Evolutionary conservation across 92 coral and sea anemone species (phyloP).

Genomic region (Zoanthus gigantus): DNA sequence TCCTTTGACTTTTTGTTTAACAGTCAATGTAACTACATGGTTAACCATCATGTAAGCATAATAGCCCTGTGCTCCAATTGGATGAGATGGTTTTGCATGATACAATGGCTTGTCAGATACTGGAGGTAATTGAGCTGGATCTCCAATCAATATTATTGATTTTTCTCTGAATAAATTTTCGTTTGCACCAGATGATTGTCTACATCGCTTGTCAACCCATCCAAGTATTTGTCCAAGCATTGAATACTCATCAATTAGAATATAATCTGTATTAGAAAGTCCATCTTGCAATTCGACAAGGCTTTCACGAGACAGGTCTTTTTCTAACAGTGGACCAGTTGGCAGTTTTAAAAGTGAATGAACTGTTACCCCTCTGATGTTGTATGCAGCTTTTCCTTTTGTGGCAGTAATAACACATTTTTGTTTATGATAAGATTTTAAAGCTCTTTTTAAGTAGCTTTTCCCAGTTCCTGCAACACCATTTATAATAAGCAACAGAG

Average conservation of each 20-base stretch:
- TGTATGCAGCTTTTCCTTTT: too few species aligned
- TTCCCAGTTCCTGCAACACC: too few species aligned
- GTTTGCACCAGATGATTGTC: conserved; percentile 62
- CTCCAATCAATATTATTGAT: conserved; percentile 17
- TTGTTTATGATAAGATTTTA: too few species aligned
- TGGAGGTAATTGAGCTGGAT: conserved; percentile 52
- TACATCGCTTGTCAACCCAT: conserved; percentile 59
- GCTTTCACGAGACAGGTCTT: conserved; percentile 56
- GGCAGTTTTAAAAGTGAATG: too few species aligned
- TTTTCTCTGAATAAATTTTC: conserved; percentile 59
- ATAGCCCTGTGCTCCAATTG: conserved; percentile 56
- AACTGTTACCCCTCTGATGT: too few species aligned
- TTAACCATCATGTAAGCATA: conserved; percentile 60
- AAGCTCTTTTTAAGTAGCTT: too few species aligned
- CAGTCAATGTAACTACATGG: conserved; percentile 56
- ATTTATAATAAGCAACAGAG: too few species aligned
- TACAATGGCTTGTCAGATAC: conserved; percentile 58
- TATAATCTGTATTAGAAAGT: conserved; percentile 33
- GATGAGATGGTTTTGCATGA: conserved; percentile 69
- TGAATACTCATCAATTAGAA: conserved; percentile 63
- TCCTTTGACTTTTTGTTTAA: too few species aligned
- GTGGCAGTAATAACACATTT: too few species aligned
- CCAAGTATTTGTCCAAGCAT: conserved; percentile 64
- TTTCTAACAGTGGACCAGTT: conserved; percentile 46
- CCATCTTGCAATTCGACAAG: conserved; percentile 42